Evolutionary conservation across 2,113 vertebrate species (phyloP).

Genomic region (Anarhynchus alexandrinus): DNA sequence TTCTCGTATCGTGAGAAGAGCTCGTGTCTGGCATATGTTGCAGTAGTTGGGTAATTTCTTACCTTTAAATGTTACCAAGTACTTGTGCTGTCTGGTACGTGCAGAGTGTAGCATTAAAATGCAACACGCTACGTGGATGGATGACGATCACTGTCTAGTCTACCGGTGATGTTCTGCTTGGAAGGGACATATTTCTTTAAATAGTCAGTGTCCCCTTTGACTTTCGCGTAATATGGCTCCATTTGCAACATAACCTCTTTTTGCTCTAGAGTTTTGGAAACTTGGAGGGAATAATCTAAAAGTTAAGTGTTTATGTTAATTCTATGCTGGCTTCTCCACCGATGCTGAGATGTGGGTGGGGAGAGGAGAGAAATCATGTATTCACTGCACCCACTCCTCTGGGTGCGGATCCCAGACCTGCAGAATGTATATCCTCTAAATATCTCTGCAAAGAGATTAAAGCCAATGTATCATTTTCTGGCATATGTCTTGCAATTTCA

Average conservation of each 20-base stretch:
- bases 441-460: conserved; percentile 44
- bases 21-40: not conserved
- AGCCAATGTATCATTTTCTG: conserved; percentile 18
- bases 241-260: not conserved
- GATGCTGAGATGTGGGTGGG: conserved; percentile 54
- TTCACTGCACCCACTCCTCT: conserved; percentile 57
- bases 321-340: conserved; percentile 12
- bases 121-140: rapidly evolving
- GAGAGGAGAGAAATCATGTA: conserved; percentile 60
- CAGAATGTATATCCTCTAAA: conserved; percentile 48
- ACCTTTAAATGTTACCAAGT: not conserved
- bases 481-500: conserved; percentile 47
- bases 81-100: not conserved
- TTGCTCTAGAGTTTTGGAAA: conserved; percentile 42
- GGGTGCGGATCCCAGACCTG: conserved; percentile 49
- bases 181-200: not conserved
- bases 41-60: not conserved
- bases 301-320: conserved; percentile 59
- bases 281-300: conserved; percentile 19
- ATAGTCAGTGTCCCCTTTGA: not conserved
- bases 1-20: not conserved
- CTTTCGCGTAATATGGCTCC: not conserved
- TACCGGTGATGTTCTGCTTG: not conserved
- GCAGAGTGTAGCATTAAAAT: conserved; percentile 18
- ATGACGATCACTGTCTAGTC: not conserved